These are phyloP conservation scores for Nasonia vitripennis DNA, from an alignment of 1,140 invertebrate genomes.

Conservation along the genomic window DNA sequence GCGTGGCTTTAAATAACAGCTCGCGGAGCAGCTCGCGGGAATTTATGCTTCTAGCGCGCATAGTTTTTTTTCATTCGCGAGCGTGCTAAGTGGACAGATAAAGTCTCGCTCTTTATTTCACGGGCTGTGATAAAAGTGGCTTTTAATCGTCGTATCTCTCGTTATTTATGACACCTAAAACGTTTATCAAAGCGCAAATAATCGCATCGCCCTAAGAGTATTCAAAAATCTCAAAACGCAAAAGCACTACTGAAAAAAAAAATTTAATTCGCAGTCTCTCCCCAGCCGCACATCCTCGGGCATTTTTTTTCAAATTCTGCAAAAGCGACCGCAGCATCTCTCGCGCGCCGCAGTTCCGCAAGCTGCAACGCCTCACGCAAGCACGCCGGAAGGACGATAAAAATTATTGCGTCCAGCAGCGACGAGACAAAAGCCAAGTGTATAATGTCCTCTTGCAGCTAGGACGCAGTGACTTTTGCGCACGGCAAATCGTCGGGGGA, in stretches of 20 bases:
- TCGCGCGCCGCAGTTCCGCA: neutral
- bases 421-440: conserved; percentile 13
- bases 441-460: conserved; percentile 9
- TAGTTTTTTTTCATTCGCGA: neutral
- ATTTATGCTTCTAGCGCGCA: neutral
- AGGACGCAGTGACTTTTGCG: neutral
- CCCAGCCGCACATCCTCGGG: too few species aligned
- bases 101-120: neutral
- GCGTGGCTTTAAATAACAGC: neutral
- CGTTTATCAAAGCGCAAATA: too few species aligned
- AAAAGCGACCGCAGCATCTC: neutral
- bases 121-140: neutral
- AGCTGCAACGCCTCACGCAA: neutral
- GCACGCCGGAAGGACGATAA: neutral
- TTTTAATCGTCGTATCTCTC: neutral
- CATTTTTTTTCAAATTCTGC: too few species aligned
- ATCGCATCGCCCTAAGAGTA: too few species aligned
- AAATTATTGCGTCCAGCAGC: neutral
- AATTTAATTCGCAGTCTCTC: too few species aligned
- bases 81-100: neutral
- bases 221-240: too few species aligned
- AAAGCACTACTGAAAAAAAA: too few species aligned
- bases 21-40: neutral
- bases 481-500: neutral
- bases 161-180: too few species aligned